Percentiles rank a stretch among this genome's conserved stretches.
Evolutionary conservation across 2,113 vertebrate species (phyloP).

Genomic region (Okapia johnstoni): DNA sequence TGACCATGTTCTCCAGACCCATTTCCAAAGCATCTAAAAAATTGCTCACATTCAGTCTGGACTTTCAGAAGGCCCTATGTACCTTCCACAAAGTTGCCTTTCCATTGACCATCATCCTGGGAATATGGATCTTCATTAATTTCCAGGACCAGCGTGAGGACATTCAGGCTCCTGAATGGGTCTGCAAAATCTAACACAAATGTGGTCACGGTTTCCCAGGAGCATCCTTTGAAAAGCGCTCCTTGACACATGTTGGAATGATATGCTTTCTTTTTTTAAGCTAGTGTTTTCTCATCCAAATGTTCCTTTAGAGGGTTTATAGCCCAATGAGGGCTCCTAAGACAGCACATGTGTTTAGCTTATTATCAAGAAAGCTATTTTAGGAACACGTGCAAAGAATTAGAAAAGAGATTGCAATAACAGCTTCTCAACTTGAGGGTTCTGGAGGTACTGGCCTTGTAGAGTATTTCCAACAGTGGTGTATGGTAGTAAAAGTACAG

Average conservation of each 20-base stretch:
- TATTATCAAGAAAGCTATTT: background rate
- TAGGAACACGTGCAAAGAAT: slow-evolving; percentile 8
- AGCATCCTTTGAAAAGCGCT: background rate
- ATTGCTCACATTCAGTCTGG: background rate
- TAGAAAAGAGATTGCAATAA: background rate
- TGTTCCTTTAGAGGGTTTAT: slow-evolving; percentile 6
- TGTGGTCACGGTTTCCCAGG: background rate
- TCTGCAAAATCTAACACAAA: background rate
- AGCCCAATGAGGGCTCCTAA: background rate
- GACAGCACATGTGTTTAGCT: background rate
- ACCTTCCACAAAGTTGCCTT: background rate
- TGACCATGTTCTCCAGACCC: background rate
- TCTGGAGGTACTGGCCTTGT: background rate
- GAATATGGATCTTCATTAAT: background rate
- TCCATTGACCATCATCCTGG: background rate
- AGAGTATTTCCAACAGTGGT: background rate
- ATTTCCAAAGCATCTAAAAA: background rate
- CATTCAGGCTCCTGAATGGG: background rate
- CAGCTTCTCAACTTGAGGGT: background rate
- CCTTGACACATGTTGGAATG: background rate
- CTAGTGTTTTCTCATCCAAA: background rate
- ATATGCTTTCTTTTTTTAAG: background rate
- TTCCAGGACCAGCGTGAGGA: background rate
- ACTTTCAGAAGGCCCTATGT: background rate
- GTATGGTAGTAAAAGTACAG: background rate